Percentiles rank a stretch among this genome's conserved stretches.
Conservation (phyloP, 2,888 invertebrate species). For the Empis livida region DNA sequence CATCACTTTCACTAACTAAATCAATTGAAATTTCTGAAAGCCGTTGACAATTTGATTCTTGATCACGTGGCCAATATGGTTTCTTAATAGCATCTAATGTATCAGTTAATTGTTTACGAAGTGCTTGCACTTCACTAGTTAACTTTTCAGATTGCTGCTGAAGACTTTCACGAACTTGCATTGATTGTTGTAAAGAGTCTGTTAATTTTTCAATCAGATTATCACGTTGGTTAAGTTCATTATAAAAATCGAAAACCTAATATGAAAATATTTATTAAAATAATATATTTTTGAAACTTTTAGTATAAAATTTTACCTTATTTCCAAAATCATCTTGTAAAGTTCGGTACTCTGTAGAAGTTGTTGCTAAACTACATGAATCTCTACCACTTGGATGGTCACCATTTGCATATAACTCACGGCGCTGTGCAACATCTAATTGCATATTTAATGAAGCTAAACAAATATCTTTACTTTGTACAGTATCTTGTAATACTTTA, state of each 20-base stretch:
- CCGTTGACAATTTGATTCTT: conserved; percentile 29
- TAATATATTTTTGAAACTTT: too few relatives aligned
- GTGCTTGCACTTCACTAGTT: conserved; percentile 42
- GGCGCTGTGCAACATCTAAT: conserved; percentile 21
- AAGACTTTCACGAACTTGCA: conserved; percentile 46
- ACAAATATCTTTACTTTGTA: conserved; percentile 30
- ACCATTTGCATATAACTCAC: conserved; percentile 18
- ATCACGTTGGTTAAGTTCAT: conserved; percentile 54
- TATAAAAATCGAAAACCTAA: conserved; percentile 61
- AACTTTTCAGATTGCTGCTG: conserved; percentile 48
- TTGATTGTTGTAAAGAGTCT: conserved; percentile 53
- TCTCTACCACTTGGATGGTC: conserved; percentile 27
- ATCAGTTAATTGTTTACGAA: conserved; percentile 38
- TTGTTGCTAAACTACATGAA: conserved; percentile 30
- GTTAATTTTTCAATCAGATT: conserved; percentile 58
- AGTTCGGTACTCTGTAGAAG: conserved; percentile 56
- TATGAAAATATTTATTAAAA: conserved; percentile 20
- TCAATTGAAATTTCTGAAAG: conserved; percentile 36
- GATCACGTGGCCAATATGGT: conserved; percentile 22
- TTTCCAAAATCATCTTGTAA: conserved; percentile 54
- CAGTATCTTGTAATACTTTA: conserved; percentile 25
- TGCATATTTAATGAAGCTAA: conserved; percentile 28
- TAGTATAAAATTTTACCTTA: conserved; percentile 40
- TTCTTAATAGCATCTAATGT: conserved; percentile 34
- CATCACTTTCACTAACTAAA: conserved; percentile 33